Conservation (phyloP, 2,113 vertebrate genomes). For the Hepsetus odoe region DNA sequence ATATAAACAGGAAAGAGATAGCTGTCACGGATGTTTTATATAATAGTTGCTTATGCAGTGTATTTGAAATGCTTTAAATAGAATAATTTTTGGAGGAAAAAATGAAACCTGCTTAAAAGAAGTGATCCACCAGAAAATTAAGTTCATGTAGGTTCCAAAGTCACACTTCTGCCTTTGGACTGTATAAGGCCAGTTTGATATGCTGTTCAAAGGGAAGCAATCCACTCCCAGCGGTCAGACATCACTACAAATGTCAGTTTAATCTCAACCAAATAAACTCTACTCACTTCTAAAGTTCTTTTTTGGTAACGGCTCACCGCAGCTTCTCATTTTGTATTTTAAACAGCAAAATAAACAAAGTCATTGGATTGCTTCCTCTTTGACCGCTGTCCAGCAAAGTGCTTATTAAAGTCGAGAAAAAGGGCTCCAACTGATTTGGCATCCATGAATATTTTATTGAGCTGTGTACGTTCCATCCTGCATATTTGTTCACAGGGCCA, state of each 20-base stretch:
- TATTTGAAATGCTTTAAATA: conserved; percentile 43
- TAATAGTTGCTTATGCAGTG: conserved; percentile 40
- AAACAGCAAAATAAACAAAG: conserved; percentile 29
- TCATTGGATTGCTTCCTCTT: conserved; percentile 32
- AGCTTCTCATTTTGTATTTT: conserved; percentile 30
- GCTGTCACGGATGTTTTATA: conserved; percentile 32
- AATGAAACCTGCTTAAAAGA: conserved; percentile 20
- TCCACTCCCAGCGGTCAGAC: conserved; percentile 23
- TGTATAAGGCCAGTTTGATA: conserved; percentile 17
- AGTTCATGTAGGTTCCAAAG: background rate
- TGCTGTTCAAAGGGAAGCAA: conserved; percentile 8
- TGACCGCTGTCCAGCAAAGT: conserved; percentile 34
- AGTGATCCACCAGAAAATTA: conserved; percentile 28
- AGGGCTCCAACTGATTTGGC: conserved; percentile 23
- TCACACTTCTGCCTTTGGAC: conserved; percentile 2
- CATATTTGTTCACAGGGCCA: conserved; percentile 48
- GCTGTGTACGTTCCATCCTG: conserved; percentile 15
- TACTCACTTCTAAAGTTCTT: background rate
- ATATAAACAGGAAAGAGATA: conserved; percentile 23
- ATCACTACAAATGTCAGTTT: conserved; percentile 25
- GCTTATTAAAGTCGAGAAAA: conserved; percentile 39
- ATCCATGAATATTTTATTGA: conserved; percentile 42
- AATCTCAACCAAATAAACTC: background rate
- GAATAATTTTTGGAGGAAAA: conserved; percentile 19
- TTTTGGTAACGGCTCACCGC: background rate